Conservation (phyloP, 2,888 invertebrate genomes). For the Catocala fraxini region DNA sequence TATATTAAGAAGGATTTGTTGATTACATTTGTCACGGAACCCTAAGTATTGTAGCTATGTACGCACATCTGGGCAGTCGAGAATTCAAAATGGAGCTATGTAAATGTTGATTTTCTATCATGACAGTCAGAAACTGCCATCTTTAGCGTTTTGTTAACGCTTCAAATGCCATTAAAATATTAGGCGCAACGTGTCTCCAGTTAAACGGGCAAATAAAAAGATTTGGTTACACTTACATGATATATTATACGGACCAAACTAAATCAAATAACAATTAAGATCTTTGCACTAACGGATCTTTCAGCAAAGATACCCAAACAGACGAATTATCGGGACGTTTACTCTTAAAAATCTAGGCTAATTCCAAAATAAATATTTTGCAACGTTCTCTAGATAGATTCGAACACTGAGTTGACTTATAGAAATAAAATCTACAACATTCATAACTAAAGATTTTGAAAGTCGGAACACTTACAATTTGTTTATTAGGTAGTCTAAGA, state of each 20-base stretch:
- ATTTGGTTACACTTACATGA: constrained; percentile 14
- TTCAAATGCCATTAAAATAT: constrained; percentile 75
- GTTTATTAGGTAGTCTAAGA: neutral
- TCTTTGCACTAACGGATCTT: constrained; percentile 13
- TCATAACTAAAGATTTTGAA: neutral
- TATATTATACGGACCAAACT: constrained; percentile 3
- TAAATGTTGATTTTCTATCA: constrained; percentile 77
- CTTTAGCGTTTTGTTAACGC: constrained; percentile 82
- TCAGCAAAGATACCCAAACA: neutral
- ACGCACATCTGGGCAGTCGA: constrained; percentile 63
- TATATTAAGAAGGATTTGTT: too few species aligned
- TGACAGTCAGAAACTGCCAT: constrained; percentile 75
- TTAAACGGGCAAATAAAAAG: constrained; percentile 49
- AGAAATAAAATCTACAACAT: too few species aligned
- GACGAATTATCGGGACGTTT: too few species aligned
- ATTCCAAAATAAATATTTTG: too few species aligned
- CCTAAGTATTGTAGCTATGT: constrained; percentile 50
- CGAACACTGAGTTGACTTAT: too few species aligned
- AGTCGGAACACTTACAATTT: neutral
- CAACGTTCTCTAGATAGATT: too few species aligned
- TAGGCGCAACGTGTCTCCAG: constrained; percentile 60
- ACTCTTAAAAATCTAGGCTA: too few species aligned
- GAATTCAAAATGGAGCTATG: constrained; percentile 68
- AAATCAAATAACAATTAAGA: neutral
- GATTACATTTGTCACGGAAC: constrained; percentile 40